Conservation (phyloP, 92 coral and sea anemone species). For the Chrysogorgia sp. region DNA sequence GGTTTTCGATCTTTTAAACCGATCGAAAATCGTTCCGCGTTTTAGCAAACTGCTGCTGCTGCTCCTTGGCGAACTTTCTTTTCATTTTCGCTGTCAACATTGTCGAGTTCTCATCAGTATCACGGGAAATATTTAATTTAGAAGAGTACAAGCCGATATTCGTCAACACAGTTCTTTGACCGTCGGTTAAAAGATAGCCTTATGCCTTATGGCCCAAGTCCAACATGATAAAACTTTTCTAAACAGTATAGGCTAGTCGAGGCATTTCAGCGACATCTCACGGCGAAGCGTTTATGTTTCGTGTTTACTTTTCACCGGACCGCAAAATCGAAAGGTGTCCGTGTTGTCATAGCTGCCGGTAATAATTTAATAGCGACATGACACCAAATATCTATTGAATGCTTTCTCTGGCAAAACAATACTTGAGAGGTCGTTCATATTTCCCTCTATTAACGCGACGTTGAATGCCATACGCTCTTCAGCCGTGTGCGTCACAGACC, state of each 20-base stretch:
- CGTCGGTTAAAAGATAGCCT: conserved; percentile 11
- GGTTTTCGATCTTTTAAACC: neutral
- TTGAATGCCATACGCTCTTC: conserved; percentile 25
- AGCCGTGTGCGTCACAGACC: conserved; percentile 30
- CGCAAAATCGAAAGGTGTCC: conserved; percentile 43
- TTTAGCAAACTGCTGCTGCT: too few species aligned
- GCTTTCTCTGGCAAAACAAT: conserved; percentile 40
- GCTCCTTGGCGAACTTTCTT: too few species aligned
- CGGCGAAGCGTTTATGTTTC: conserved; percentile 43
- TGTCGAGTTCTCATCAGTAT: neutral
- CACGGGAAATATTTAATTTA: neutral
- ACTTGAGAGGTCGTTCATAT: conserved; percentile 24
- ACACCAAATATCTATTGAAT: conserved; percentile 40
- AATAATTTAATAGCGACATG: conserved; percentile 46
- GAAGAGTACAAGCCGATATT: conserved; percentile 17
- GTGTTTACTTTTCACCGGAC: conserved; percentile 40
- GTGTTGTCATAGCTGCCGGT: conserved; percentile 49
- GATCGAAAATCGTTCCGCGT: neutral
- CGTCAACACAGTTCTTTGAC: neutral
- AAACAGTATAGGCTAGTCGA: conserved; percentile 5
- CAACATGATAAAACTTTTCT: conserved; percentile 7
- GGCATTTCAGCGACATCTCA: conserved; percentile 14
- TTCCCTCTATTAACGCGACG: conserved; percentile 42
- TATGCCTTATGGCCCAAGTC: conserved; percentile 7
- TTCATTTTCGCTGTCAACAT: conserved; percentile 1